A percentile compares a stretch with the other conserved stretches of the same genome.
Conservation (phyloP, 2,888 invertebrate species). For the Flexamia atlantica region DNA sequence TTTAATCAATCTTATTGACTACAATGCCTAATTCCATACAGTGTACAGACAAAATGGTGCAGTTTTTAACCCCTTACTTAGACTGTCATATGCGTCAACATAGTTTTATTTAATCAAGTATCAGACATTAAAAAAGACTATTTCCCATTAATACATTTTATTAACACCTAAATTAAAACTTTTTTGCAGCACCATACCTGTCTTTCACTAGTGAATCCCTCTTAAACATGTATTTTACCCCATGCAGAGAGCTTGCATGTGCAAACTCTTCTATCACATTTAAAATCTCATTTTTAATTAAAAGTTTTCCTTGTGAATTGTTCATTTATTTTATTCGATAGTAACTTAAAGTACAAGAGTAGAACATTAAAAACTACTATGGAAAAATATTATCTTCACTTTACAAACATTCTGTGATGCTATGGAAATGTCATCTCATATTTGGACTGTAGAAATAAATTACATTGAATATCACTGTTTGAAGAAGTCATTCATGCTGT, state of each 20-base stretch:
- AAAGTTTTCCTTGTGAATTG: background rate
- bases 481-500: background rate
- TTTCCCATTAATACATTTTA: too few relatives aligned
- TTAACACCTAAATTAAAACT: background rate
- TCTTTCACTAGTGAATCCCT: conserved; percentile 63
- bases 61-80: too few relatives aligned
- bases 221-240: conserved; percentile 67
- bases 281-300: conserved; percentile 22
- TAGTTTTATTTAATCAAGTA: too few relatives aligned
- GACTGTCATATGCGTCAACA: too few relatives aligned
- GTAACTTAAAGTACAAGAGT: background rate
- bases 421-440: background rate
- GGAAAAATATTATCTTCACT: background rate
- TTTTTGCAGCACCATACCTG: conserved; percentile 62
- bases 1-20: too few relatives aligned
- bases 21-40: too few relatives aligned
- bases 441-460: background rate
- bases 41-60: too few relatives aligned
- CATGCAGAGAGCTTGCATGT: conserved; percentile 69
- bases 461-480: background rate
- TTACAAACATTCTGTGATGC: background rate
- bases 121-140: too few relatives aligned
- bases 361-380: background rate
- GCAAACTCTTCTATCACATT: conserved; percentile 53
- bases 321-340: background rate